A percentile compares a stretch with the other conserved stretches of the same genome.
These are phyloP conservation scores for Tiliqua scincoides DNA, from an alignment of 2,113 vertebrate genomes.

Conservation along the genomic window DNA sequence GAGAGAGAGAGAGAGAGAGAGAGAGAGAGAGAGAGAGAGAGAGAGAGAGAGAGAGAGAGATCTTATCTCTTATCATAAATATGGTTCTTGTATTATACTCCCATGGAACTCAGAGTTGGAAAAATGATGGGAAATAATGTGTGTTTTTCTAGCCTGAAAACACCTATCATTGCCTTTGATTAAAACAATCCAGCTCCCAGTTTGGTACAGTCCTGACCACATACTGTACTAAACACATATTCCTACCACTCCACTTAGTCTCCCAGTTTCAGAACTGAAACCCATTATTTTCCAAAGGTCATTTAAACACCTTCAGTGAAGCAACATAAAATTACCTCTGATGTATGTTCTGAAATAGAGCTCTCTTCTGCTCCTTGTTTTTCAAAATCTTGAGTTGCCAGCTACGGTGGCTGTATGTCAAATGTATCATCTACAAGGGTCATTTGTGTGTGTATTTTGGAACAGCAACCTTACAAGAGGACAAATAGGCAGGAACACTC, in stretches of 20 bases:
- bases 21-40: slow-evolving; percentile 27
- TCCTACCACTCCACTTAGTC: slow-evolving; percentile 62
- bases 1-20: slow-evolving; percentile 26
- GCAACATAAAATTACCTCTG: slow-evolving; percentile 73
- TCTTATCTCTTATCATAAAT: slow-evolving; percentile 37
- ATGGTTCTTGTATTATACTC: slow-evolving; percentile 47
- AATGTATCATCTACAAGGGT: slow-evolving; percentile 77
- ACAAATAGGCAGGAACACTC: slow-evolving; percentile 38
- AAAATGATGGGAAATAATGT: slow-evolving; percentile 60
- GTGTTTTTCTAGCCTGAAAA: slow-evolving; percentile 48
- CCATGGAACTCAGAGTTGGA: slow-evolving; percentile 32
- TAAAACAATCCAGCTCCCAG: slow-evolving; percentile 68
- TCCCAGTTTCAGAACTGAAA: slow-evolving; percentile 64
- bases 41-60: slow-evolving; percentile 26
- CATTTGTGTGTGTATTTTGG: slow-evolving; percentile 44
- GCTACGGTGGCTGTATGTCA: slow-evolving; percentile 74
- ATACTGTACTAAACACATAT: slow-evolving; percentile 67
- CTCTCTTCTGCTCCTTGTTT: slow-evolving; percentile 41
- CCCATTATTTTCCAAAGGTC: slow-evolving; percentile 75
- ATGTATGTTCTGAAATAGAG: slow-evolving; percentile 64
- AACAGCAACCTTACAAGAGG: slow-evolving; percentile 71
- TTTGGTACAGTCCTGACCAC: slow-evolving; percentile 68
- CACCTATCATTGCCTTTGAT: slow-evolving; percentile 69
- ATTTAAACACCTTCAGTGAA: slow-evolving; percentile 72
- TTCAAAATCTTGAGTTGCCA: slow-evolving; percentile 70